Evolutionary conservation across 2,113 vertebrate species (phyloP).

Genomic region (Asarcornis scutulata): DNA sequence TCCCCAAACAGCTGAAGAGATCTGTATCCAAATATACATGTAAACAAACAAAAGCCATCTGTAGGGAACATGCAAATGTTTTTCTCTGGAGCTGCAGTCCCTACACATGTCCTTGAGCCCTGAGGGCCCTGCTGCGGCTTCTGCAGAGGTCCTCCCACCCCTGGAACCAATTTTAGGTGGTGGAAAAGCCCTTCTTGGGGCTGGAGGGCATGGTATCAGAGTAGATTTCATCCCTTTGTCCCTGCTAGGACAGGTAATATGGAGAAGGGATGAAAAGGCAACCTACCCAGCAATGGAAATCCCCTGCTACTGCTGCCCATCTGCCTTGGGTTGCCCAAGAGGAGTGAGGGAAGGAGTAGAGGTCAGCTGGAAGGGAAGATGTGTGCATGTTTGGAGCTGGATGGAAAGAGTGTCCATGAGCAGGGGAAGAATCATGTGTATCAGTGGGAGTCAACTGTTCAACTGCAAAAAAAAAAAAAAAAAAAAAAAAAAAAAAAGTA

Average conservation of each 20-base stretch:
- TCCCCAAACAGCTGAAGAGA: conserved; percentile 42
- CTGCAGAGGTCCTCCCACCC: neutral
- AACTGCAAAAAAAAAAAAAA: neutral
- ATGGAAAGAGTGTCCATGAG: neutral
- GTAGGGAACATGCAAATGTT: neutral
- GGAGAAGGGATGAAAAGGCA: neutral
- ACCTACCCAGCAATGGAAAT: fast-evolving
- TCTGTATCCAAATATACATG: conserved; percentile 13
- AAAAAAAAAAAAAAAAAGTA: neutral
- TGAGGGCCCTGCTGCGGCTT: neutral
- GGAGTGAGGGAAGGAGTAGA: neutral
- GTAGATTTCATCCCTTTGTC: neutral
- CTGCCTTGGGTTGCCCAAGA: neutral
- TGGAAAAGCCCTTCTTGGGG: neutral
- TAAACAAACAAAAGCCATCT: conserved; percentile 43
- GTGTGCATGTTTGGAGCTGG: neutral
- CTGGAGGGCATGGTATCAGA: fast-evolving
- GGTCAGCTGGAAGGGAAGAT: neutral
- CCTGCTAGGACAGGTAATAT: neutral
- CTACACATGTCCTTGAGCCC: neutral
- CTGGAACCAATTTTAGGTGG: neutral
- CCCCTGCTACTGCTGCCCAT: neutral
- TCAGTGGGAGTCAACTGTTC: neutral
- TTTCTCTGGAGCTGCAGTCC: conserved; percentile 18
- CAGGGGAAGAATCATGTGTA: neutral